phyloP scores from a whole-genome alignment of 1,140 invertebrate species.

The Trichonephila inaurata region DNA sequence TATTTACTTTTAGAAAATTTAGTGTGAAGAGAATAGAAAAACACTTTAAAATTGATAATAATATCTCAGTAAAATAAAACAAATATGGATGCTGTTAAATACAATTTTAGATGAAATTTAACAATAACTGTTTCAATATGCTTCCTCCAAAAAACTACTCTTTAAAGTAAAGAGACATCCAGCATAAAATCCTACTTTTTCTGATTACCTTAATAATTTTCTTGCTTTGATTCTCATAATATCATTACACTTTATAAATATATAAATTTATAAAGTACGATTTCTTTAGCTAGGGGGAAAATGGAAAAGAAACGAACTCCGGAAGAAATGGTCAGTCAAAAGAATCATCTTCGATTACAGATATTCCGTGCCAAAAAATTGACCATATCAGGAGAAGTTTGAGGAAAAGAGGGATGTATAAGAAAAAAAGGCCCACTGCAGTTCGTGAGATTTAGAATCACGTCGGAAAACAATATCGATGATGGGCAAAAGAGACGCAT shows the following conservation, averaged over 20 bases:
- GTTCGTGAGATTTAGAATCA: constrained; percentile 69
- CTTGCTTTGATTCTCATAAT: not conserved
- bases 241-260: not conserved
- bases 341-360: constrained; percentile 65
- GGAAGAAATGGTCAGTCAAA: constrained; percentile 24
- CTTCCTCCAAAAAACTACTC: too few species aligned
- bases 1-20: too few species aligned
- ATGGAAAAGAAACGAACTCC: not conserved
- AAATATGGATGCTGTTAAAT: too few species aligned
- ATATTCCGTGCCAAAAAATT: constrained; percentile 65
- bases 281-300: not conserved
- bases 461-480: constrained; percentile 69
- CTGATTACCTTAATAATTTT: not conserved
- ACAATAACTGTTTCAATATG: too few species aligned
- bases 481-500: constrained; percentile 39
- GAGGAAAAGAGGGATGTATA: constrained; percentile 6
- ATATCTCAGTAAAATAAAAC: too few species aligned
- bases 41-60: too few species aligned
- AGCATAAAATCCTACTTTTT: too few species aligned
- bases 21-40: too few species aligned
- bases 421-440: not conserved
- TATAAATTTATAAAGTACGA: not conserved
- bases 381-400: constrained; percentile 43
- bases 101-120: too few species aligned
- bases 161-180: too few species aligned